These are phyloP conservation scores for Physocephala rufipes DNA, from an alignment of 2,888 invertebrate genomes.

Conservation along the genomic window DNA sequence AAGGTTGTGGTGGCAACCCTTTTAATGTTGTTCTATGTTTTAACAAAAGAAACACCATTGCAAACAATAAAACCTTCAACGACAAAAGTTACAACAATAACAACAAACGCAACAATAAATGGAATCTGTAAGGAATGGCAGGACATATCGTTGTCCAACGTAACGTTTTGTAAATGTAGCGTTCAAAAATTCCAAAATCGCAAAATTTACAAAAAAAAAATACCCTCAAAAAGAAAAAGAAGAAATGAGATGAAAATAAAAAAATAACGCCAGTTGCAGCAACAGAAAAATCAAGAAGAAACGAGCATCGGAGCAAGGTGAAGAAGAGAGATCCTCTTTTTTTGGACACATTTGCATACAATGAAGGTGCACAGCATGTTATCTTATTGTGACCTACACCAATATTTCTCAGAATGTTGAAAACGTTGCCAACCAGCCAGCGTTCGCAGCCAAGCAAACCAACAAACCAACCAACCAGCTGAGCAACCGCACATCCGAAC, in stretches of 20 bases:
- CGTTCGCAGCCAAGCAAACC: conserved; percentile 15
- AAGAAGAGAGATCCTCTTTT: conserved; percentile 45
- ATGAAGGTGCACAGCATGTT: conserved; percentile 66
- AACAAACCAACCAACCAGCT: too few species aligned
- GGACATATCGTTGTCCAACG: not conserved
- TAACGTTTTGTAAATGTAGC: conserved; percentile 8
- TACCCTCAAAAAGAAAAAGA: too few species aligned
- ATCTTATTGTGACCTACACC: conserved; percentile 67
- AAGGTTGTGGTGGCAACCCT: not conserved
- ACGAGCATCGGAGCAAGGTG: conserved; percentile 31
- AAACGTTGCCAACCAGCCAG: conserved; percentile 41
- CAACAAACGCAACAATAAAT: conserved; percentile 22
- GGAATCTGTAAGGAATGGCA: not conserved
- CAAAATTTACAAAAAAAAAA: conserved; percentile 53
- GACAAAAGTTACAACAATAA: conserved; percentile 33
- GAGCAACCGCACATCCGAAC: not conserved
- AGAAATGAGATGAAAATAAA: conserved; percentile 17
- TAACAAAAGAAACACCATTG: conserved; percentile 1
- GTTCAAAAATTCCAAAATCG: conserved; percentile 59
- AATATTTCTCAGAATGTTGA: conserved; percentile 66
- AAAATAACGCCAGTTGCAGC: conserved; percentile 8
- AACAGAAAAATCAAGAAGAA: conserved; percentile 20
- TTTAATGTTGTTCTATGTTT: too few species aligned
- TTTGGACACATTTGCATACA: conserved; percentile 64
- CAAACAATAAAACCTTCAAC: conserved; percentile 1